These are phyloP conservation scores for Carollia perspicillata DNA, from an alignment of 2,113 vertebrate species.

Conservation along the genomic window DNA sequence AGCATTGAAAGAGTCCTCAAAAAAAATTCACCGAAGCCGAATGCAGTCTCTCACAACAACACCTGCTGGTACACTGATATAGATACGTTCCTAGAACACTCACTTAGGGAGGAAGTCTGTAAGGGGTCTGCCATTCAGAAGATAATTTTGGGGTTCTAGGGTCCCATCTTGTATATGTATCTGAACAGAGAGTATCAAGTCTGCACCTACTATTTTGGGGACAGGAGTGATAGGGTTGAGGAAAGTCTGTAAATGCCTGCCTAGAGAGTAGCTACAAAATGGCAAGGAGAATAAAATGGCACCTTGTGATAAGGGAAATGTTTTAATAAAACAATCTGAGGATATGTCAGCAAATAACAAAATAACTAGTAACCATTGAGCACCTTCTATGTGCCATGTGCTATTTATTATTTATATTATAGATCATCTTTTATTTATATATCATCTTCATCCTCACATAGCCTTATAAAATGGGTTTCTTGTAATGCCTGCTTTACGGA, in stretches of 20 bases:
- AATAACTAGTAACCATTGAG: background rate
- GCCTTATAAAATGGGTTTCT: background rate
- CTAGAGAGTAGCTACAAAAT: background rate
- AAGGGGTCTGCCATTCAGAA: too few species aligned
- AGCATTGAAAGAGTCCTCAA: too few species aligned
- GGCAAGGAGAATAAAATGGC: background rate
- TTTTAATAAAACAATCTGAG: background rate
- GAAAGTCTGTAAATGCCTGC: background rate
- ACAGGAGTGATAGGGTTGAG: background rate
- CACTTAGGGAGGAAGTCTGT: too few species aligned
- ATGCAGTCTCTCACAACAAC: too few species aligned
- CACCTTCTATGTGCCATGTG: background rate
- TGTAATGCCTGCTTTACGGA: background rate
- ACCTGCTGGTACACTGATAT: too few species aligned
- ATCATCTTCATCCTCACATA: background rate
- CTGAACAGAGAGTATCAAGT: background rate
- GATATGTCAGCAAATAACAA: background rate
- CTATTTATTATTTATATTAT: background rate
- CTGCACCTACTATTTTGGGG: background rate
- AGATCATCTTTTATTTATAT: background rate
- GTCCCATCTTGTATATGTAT: background rate
- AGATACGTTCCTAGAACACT: too few species aligned
- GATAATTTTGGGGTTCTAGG: too few species aligned
- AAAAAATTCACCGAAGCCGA: too few species aligned
- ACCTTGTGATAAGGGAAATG: conserved; percentile 37